Percentiles rank a stretch among this genome's conserved stretches.
phyloP scores from a whole-genome alignment of 2,113 vertebrate species.

The Chamaetylas fuelleborni region DNA sequence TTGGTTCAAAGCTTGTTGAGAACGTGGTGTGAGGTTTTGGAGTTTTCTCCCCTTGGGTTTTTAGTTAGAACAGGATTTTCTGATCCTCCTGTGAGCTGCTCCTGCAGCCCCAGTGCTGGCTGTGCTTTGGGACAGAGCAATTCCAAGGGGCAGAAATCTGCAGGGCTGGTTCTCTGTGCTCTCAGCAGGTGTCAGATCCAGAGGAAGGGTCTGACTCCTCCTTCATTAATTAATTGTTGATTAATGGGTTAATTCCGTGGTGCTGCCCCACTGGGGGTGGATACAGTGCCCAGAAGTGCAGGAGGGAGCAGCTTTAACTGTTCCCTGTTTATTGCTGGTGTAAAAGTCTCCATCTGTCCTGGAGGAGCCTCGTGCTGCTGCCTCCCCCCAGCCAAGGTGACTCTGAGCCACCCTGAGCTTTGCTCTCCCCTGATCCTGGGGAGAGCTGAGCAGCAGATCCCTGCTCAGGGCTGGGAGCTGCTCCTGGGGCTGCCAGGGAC shows the following conservation, averaged over 20 bases:
- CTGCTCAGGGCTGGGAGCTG: neutral
- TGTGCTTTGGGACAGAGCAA: neutral
- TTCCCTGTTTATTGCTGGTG: neutral
- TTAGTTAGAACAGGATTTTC: neutral
- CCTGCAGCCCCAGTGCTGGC: neutral
- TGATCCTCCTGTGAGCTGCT: neutral
- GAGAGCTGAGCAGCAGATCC: neutral
- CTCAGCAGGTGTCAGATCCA: neutral
- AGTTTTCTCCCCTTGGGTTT: neutral
- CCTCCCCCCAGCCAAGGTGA: neutral
- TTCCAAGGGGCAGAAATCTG: neutral
- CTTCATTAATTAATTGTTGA: neutral
- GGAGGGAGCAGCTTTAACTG: neutral
- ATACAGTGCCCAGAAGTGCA: neutral
- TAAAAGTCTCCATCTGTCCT: constrained; percentile 1
- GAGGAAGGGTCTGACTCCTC: neutral
- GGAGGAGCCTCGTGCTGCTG: neutral
- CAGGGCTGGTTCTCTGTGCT: neutral
- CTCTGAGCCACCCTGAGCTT: neutral
- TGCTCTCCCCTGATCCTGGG: neutral
- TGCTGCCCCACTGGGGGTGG: neutral
- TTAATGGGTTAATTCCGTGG: neutral
- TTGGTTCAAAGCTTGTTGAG: neutral
- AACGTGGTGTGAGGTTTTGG: neutral
- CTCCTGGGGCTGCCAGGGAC: too few species aligned